phyloP scores from a whole-genome alignment of 37 sponge, comb jelly and placozoan genomes.

The Mnemiopsis leidyi region DNA sequence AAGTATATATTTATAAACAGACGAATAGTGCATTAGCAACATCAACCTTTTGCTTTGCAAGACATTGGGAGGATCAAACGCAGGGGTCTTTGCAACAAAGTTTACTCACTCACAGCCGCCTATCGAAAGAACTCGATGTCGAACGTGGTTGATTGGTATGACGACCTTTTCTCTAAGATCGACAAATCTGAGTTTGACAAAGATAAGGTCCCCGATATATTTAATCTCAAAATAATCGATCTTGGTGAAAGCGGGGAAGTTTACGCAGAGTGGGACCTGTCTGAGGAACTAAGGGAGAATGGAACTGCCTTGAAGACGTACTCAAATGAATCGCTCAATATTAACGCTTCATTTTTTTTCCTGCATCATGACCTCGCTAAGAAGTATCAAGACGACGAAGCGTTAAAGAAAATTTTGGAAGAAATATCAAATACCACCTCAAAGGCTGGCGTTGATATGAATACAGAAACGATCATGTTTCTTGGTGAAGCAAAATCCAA shows the following conservation, averaged over 20 bases:
- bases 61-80: too few relatives aligned
- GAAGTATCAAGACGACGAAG: not conserved
- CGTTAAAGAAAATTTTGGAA: not conserved
- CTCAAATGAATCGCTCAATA: not conserved
- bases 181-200: not conserved
- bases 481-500: too few relatives aligned
- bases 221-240: not conserved
- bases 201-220: not conserved
- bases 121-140: too few relatives aligned
- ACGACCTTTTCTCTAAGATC: not conserved
- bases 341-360: not conserved
- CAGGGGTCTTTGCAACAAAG: too few relatives aligned
- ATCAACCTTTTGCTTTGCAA: too few relatives aligned
- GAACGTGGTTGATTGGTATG: too few relatives aligned
- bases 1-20: too few relatives aligned
- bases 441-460: too few relatives aligned
- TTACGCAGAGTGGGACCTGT: not conserved
- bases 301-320: not conserved
- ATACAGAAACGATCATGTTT: too few relatives aligned
- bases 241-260: not conserved
- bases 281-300: not conserved
- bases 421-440: not conserved
- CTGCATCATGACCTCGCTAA: not conserved
- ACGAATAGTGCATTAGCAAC: too few relatives aligned
- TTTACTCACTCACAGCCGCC: too few relatives aligned